Conservation (phyloP, 2,113 vertebrate genomes). For the Pangasianodon gigas region DNA sequence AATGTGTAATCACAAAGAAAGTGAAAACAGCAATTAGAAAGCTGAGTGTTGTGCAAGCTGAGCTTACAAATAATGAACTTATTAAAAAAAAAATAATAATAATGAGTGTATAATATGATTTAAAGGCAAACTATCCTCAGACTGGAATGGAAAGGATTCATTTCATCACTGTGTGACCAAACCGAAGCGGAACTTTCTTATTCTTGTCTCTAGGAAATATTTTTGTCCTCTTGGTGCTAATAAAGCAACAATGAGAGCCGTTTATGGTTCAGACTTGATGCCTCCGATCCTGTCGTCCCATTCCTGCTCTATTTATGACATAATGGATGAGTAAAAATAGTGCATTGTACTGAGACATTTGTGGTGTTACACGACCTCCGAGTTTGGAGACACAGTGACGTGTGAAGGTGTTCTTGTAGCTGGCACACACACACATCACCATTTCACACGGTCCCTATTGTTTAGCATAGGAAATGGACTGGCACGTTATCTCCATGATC, state of each 20-base stretch:
- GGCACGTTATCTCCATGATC: slow-evolving; percentile 20
- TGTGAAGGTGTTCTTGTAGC: slow-evolving; percentile 50
- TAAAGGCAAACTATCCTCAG: not conserved
- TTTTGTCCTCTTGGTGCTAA: slow-evolving; percentile 22
- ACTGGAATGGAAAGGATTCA: not conserved
- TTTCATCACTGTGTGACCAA: not conserved
- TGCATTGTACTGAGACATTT: slow-evolving; percentile 47
- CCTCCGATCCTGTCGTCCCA: slow-evolving; percentile 13
- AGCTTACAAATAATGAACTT: not conserved
- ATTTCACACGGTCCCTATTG: slow-evolving; percentile 22
- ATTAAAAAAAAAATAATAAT: not conserved
- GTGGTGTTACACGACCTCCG: slow-evolving; percentile 32
- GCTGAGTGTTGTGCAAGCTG: not conserved
- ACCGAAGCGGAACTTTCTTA: not conserved
- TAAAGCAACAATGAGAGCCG: slow-evolving; percentile 44
- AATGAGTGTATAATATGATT: not conserved
- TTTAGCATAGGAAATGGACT: slow-evolving; percentile 7
- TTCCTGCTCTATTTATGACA: slow-evolving; percentile 42
- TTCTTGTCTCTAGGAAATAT: not conserved
- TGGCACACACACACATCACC: slow-evolving; percentile 32
- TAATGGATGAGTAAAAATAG: slow-evolving; percentile 49
- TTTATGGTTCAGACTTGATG: slow-evolving; percentile 37
- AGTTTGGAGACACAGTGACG: slow-evolving; percentile 41
- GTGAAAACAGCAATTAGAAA: slow-evolving; percentile 19
- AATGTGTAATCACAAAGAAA: not conserved